phyloP scores from a whole-genome alignment of 2,888 invertebrate species.

The Tachina fera region DNA sequence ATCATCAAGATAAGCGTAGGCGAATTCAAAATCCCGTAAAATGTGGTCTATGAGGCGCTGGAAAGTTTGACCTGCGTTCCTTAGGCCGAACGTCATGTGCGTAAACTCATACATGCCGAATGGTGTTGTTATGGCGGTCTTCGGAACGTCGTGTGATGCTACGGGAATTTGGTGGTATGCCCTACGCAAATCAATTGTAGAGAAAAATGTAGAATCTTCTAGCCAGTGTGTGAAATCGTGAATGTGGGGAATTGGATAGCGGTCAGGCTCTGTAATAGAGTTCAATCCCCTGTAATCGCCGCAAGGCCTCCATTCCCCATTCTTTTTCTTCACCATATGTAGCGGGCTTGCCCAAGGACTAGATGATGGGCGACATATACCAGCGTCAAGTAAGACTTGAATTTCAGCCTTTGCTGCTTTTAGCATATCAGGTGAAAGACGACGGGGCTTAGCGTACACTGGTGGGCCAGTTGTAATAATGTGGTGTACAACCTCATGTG shows the following conservation, averaged over 20 bases:
- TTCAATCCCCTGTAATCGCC: slow-evolving; percentile 43
- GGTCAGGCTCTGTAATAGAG: slow-evolving; percentile 36
- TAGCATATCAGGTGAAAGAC: slow-evolving; percentile 74
- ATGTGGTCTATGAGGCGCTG: slow-evolving; percentile 65
- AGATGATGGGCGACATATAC: slow-evolving; percentile 65
- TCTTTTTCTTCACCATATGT: no score
- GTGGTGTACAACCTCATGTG: slow-evolving; percentile 54
- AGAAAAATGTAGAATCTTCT: slow-evolving; percentile 56
- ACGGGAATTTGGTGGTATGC: slow-evolving; percentile 71
- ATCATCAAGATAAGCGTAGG: slow-evolving; percentile 75
- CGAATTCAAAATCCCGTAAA: slow-evolving; percentile 53
- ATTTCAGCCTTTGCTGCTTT: slow-evolving; percentile 63
- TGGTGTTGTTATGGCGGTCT: slow-evolving; percentile 67
- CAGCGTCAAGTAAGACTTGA: slow-evolving; percentile 74
- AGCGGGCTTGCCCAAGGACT: no score
- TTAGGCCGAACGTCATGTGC: slow-evolving; percentile 33
- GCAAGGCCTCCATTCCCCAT: no score
- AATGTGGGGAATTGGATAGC: slow-evolving; percentile 64
- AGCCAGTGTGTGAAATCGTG: slow-evolving; percentile 62
- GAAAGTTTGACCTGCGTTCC: slow-evolving; percentile 68
- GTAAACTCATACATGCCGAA: slow-evolving; percentile 61
- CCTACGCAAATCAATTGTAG: slow-evolving; percentile 57
- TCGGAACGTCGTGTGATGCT: slow-evolving; percentile 51
- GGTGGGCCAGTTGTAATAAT: slow-evolving; percentile 65
- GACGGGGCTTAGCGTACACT: slow-evolving; percentile 57